phyloP scores from a whole-genome alignment of 2,888 invertebrate genomes.

The Geophilus truncorum region DNA sequence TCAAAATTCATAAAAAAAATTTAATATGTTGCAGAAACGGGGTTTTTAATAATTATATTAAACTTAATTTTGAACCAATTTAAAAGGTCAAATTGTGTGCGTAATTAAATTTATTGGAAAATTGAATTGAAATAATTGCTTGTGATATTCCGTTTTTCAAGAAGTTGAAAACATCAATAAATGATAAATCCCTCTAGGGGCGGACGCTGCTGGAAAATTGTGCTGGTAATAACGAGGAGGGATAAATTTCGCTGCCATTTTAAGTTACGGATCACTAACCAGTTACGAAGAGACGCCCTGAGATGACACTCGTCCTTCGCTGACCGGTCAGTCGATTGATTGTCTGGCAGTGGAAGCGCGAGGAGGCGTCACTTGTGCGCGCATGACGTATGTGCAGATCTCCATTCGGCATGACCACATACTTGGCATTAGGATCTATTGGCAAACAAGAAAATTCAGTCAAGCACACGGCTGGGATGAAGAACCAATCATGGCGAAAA shows the following conservation, averaged over 20 bases:
- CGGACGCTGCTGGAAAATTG: neutral
- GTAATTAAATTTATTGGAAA: neutral
- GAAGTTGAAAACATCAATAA: neutral
- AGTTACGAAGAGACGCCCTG: conserved; percentile 36
- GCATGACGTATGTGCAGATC: conserved; percentile 37
- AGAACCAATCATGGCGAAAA: neutral
- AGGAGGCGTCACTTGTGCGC: conserved; percentile 33
- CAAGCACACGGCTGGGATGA: neutral
- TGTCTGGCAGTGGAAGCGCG: conserved; percentile 37
- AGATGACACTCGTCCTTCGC: conserved; percentile 34
- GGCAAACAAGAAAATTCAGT: conserved; percentile 5
- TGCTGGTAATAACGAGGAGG: neutral
- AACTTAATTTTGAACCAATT: too few relatives aligned
- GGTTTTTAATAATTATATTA: too few relatives aligned
- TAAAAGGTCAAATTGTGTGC: too few relatives aligned
- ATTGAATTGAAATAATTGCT: neutral
- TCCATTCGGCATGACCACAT: conserved; percentile 36
- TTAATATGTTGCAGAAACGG: too few relatives aligned
- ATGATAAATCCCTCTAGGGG: neutral
- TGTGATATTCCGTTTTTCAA: neutral
- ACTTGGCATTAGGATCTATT: conserved; percentile 35
- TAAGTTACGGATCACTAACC: conserved; percentile 32
- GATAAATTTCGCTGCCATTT: neutral
- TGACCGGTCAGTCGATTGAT: conserved; percentile 37
- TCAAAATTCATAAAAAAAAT: too few relatives aligned